A percentile compares a stretch with the other conserved stretches of the same genome.
Conservation (phyloP, 2,888 invertebrate species). For the Epinotia bilunana region DNA sequence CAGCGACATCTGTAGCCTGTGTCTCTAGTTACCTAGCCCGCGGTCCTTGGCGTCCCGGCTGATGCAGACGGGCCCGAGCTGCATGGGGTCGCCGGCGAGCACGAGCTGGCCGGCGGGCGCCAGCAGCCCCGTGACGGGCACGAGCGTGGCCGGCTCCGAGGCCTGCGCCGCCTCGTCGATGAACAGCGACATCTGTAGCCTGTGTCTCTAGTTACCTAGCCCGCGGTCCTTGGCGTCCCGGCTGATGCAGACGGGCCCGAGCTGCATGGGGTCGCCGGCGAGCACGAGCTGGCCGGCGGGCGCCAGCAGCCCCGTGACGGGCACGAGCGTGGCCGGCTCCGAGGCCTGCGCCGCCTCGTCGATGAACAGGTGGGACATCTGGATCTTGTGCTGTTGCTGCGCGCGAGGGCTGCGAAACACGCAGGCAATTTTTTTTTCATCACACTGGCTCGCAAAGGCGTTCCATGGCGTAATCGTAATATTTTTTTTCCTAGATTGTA, state of each 20-base stretch:
- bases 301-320: conserved; percentile 85
- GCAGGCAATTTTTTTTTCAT: too few relatives aligned
- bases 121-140: conserved; percentile 87
- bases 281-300: conserved; percentile 85
- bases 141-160: conserved; percentile 87
- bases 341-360: conserved; percentile 97
- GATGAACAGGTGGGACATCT: conserved; percentile 92
- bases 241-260: conserved; percentile 92
- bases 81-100: conserved; percentile 92
- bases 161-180: conserved; percentile 98
- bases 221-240: conserved; percentile 85
- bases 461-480: too few relatives aligned
- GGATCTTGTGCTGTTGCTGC: conserved; percentile 53
- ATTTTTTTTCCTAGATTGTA: too few relatives aligned
- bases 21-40: conserved; percentile 87
- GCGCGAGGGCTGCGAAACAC: conserved; percentile 49
- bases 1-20: too few relatives aligned
- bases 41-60: conserved; percentile 84
- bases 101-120: conserved; percentile 83
- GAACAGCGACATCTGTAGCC: conserved; percentile 87
- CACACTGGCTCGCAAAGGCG: too few relatives aligned
- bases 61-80: conserved; percentile 92
- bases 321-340: conserved; percentile 88
- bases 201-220: conserved; percentile 83
- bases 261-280: conserved; percentile 93